Conservation (phyloP, 2,797 vertebrate genomes). For the Cuculus canorus region DNA sequence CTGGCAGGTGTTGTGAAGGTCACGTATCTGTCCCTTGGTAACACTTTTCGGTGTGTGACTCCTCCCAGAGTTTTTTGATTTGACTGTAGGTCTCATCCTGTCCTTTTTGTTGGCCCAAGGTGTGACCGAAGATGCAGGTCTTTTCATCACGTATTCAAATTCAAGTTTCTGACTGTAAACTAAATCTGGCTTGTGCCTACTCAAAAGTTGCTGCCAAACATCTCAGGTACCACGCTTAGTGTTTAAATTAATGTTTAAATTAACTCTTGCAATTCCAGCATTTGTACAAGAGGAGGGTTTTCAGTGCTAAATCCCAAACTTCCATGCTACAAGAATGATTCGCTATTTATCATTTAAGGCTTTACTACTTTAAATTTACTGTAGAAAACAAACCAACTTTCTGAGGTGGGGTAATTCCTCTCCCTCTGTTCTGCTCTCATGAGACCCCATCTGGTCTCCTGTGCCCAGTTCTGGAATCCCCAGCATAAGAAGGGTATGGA, state of each 20-base stretch:
- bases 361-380: background rate
- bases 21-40: background rate
- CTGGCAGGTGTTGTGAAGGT: background rate
- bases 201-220: slow-evolving; percentile 51
- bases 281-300: background rate
- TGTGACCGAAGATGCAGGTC: slow-evolving; percentile 46
- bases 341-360: background rate
- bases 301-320: background rate
- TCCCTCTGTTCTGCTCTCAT: too few relatives aligned
- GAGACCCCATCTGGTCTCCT: too few relatives aligned
- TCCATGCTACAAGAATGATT: background rate
- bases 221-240: slow-evolving; percentile 21
- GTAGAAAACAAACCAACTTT: slow-evolving; percentile 6
- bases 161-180: slow-evolving; percentile 51
- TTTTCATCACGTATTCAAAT: slow-evolving; percentile 63
- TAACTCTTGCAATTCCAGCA: slow-evolving; percentile 25
- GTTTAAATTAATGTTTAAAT: slow-evolving; percentile 49
- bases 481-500: too few relatives aligned
- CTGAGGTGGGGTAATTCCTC: background rate
- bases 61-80: background rate
- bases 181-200: slow-evolving; percentile 53
- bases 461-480: too few relatives aligned
- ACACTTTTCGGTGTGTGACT: background rate
- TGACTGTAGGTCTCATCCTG: slow-evolving; percentile 24
- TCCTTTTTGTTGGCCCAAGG: slow-evolving; percentile 31